Evolutionary conservation across 1,140 invertebrate genomes (phyloP).

Genomic region (Centruroides vittatus): DNA sequence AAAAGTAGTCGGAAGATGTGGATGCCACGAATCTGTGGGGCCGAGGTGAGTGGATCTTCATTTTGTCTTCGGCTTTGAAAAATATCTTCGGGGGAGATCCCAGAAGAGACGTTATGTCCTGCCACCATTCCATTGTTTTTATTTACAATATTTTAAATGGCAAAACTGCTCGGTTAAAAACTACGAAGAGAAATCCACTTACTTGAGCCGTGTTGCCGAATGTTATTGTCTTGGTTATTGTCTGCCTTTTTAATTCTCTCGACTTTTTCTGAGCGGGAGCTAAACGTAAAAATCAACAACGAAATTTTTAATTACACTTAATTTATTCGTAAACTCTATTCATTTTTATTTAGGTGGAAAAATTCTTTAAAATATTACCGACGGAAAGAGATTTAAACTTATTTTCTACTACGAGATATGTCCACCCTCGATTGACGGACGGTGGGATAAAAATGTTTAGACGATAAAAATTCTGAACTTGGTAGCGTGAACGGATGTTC

Average conservation of each 20-base stretch:
- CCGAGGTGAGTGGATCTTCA: slow-evolving; percentile 89
- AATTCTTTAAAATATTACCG: no score
- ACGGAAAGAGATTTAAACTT: no score
- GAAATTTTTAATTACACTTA: background rate
- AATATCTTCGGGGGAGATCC: slow-evolving; percentile 64
- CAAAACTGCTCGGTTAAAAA: no score
- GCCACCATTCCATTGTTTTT: no score
- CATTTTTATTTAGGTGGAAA: no score
- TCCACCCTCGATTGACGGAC: no score
- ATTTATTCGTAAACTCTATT: no score
- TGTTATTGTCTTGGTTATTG: slow-evolving; percentile 27
- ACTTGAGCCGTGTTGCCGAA: slow-evolving; percentile 33
- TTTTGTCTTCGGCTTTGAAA: slow-evolving; percentile 94
- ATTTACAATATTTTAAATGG: no score
- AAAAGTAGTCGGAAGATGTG: slow-evolving; percentile 79
- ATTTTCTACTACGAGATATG: no score
- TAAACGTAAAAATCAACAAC: slow-evolving; percentile 10
- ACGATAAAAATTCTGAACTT: no score
- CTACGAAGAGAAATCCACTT: background rate
- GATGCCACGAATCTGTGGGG: slow-evolving; percentile 59
- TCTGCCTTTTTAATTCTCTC: slow-evolving; percentile 28
- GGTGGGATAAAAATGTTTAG: no score
- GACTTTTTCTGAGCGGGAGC: slow-evolving; percentile 29
- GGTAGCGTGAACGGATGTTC: no score
- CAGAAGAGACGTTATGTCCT: slow-evolving; percentile 58